These are phyloP conservation scores for Dallia pectoralis DNA, from an alignment of 2,797 vertebrate genomes.

Conservation along the genomic window DNA sequence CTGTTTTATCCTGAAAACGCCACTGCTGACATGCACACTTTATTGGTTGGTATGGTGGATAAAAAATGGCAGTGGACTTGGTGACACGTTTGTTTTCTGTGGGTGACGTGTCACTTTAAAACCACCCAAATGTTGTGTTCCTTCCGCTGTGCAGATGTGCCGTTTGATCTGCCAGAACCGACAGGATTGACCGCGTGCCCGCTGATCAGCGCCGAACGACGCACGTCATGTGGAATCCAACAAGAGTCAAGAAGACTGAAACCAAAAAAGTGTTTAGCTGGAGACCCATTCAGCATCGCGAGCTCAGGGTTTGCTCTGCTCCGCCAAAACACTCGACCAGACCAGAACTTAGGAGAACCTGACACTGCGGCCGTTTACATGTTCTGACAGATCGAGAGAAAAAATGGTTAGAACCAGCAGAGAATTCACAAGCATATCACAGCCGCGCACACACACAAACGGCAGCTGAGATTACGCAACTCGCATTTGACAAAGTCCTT, in stretches of 20 bases:
- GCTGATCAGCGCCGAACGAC: neutral
- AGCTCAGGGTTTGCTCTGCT: neutral
- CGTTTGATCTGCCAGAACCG: neutral
- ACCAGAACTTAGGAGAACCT: neutral
- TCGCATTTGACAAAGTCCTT: constrained; percentile 35
- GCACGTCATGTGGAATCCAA: neutral
- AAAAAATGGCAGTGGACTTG: too few relatives aligned
- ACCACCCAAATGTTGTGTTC: neutral
- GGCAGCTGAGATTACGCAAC: constrained; percentile 39
- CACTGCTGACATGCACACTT: neutral
- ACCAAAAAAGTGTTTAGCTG: neutral
- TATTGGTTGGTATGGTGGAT: neutral
- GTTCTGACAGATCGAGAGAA: neutral
- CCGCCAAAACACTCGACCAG: neutral
- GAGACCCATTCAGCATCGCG: neutral
- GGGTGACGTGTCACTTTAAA: too few relatives aligned
- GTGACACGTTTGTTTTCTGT: too few relatives aligned
- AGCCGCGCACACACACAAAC: constrained; percentile 20
- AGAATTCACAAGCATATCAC: constrained; percentile 14
- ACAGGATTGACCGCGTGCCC: neutral
- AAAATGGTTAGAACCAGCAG: neutral
- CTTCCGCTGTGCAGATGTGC: constrained; percentile 38
- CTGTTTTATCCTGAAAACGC: neutral
- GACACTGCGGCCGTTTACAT: neutral
- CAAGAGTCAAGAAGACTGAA: neutral